phyloP scores from a whole-genome alignment of 2,797 vertebrate genomes.

The Poeciliopsis presidionis region DNA sequence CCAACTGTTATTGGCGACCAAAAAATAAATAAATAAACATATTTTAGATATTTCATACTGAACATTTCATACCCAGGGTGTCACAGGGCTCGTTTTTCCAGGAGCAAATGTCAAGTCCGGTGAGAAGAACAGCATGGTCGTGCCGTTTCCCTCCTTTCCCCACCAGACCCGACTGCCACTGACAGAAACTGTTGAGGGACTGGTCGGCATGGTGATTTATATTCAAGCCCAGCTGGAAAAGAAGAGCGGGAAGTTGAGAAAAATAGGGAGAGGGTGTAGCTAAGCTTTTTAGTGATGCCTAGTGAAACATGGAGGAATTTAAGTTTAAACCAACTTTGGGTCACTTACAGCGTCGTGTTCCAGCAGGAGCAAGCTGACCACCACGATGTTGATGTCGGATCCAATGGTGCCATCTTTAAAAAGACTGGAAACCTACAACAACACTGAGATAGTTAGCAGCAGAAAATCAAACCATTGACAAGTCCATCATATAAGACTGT shows the following conservation, averaged over 20 bases:
- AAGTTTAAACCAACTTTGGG: not conserved
- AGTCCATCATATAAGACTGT: not conserved
- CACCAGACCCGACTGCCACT: constrained; percentile 94
- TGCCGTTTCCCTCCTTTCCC: constrained; percentile 94
- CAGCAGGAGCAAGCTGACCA: constrained; percentile 94
- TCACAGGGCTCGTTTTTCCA: constrained; percentile 99
- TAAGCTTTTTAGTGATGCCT: not conserved
- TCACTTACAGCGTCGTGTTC: constrained; percentile 94
- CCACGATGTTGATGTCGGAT: constrained; percentile 93
- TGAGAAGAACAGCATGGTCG: constrained; percentile 95
- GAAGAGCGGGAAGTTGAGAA: constrained; percentile 6
- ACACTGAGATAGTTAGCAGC: not conserved
- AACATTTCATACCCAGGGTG: constrained; percentile 86
- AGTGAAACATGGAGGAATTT: not conserved
- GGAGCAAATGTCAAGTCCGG: constrained; percentile 97
- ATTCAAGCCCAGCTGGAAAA: constrained; percentile 85
- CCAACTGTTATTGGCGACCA: not conserved
- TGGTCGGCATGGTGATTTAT: constrained; percentile 97
- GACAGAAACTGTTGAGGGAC: constrained; percentile 97
- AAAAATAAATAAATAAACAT: not conserved
- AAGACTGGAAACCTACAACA: constrained; percentile 91
- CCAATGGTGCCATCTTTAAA: constrained; percentile 99
- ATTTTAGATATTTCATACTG: not conserved
- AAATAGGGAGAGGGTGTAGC: not conserved
- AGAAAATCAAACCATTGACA: not conserved